These are phyloP conservation scores for Heteronetta atricapilla DNA, from an alignment of 2,113 vertebrate genomes.

Conservation along the genomic window DNA sequence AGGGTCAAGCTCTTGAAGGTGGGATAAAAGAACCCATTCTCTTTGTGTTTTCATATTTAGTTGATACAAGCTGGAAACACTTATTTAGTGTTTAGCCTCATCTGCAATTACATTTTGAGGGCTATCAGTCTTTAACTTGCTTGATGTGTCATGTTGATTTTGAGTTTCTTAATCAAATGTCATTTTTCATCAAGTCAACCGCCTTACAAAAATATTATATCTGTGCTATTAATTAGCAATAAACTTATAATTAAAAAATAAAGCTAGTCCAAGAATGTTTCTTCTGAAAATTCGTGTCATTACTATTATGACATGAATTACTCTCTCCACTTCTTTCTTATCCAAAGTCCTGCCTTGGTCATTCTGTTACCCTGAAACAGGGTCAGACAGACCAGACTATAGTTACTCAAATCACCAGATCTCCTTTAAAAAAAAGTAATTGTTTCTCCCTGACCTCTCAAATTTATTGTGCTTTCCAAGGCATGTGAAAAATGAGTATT, in stretches of 20 bases:
- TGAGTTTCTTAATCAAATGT: slow-evolving; percentile 61
- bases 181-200: slow-evolving; percentile 50
- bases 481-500: background rate
- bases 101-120: slow-evolving; percentile 42
- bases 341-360: background rate
- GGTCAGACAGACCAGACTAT: background rate
- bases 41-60: slow-evolving; percentile 47
- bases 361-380: background rate
- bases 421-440: background rate
- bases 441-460: background rate
- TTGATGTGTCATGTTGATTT: slow-evolving; percentile 65
- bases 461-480: background rate
- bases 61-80: slow-evolving; percentile 45
- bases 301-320: background rate
- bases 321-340: background rate
- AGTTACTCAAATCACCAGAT: background rate
- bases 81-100: slow-evolving; percentile 39
- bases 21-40: slow-evolving; percentile 5
- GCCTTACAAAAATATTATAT: slow-evolving; percentile 25
- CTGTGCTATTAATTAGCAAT: slow-evolving; percentile 38
- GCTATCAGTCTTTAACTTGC: slow-evolving; percentile 26
- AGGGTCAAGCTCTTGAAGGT: slow-evolving; percentile 29
- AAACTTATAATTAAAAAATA: slow-evolving; percentile 13
- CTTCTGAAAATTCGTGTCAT: background rate
- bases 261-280: background rate